These are phyloP conservation scores for Solea senegalensis DNA, from an alignment of 2,113 vertebrate genomes.

Conservation along the genomic window DNA sequence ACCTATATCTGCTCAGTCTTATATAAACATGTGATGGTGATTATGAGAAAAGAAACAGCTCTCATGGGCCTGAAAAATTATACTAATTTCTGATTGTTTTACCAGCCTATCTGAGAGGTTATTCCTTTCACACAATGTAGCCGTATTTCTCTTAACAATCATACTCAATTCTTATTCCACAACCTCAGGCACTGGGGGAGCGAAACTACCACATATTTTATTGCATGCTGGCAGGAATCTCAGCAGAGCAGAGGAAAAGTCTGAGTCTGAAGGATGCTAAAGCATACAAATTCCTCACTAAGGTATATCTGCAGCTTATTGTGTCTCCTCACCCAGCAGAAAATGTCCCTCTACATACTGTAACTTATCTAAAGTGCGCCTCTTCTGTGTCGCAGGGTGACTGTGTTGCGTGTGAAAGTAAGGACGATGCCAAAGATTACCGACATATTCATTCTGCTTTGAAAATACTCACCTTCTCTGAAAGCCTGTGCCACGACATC, in stretches of 20 bases:
- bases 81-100: not conserved
- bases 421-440: constrained; percentile 85
- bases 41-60: not conserved
- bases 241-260: constrained; percentile 84
- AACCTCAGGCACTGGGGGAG: constrained; percentile 85
- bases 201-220: constrained; percentile 98
- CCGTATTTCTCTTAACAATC: not conserved
- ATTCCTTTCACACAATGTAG: no score
- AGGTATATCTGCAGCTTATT: constrained; percentile 73
- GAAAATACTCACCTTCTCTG: constrained; percentile 90
- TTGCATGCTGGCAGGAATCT: constrained; percentile 90
- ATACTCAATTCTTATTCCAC: not conserved
- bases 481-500: constrained; percentile 87
- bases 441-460: constrained; percentile 84
- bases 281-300: constrained; percentile 88
- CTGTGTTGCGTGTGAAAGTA: constrained; percentile 82
- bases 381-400: constrained; percentile 80
- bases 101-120: not conserved
- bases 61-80: not conserved
- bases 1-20: not conserved
- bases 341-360: not conserved
- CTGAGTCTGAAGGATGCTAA: constrained; percentile 83
- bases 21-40: not conserved
- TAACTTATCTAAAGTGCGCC: not conserved
- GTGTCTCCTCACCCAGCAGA: not conserved